Evolutionary conservation across 2,888 invertebrate genomes (phyloP), one percentile per base, ranked within the genome.

Genomic region (Neoscelio sp.): DNA sequence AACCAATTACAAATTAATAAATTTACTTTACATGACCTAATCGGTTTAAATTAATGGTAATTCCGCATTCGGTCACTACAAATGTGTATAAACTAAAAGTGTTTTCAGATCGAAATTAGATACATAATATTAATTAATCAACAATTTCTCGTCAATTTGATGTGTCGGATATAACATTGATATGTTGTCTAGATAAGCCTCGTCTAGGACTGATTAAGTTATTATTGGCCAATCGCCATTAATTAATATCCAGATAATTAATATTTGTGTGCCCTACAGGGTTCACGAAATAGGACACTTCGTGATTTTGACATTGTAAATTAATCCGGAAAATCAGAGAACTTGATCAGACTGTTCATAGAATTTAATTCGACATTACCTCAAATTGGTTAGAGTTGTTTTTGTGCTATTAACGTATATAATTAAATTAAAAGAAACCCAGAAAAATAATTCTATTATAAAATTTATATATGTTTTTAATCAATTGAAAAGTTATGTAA

Each of bases 171-270:
- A 13, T 0, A 12, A 26, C 23, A 2, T 26, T 6, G 13, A 50
- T 50, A 50, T n/a, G 33, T 50, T 6, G 33, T 18, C n/a, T n/a
- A n/a, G n/a, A 8, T 30, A 33, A 13, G 28, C 28, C 8, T 17
- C 10, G 33, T n/a, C n/a, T 10, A 33, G 18, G 18, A 50, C 17
- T 18, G 50, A 50, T 50, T 50, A 33, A 10, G 18, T 33, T 50
- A 30, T 33, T 33, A 50, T 50, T 33, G 33, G 18, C 33, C 30
- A 50, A 33, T 33, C 30, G n/a, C 15, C 30, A 50, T 17, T 50
- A 50, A 30, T 18, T 50, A 18, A 33, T 33, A 50, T 50, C 10
- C 13, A 50, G 50, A 50, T 50, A 17, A 50, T 50, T 50, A 50
- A 50, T 50, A 50, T 30, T 17, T 23, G 46, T 12, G 26, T 23